Conservation (phyloP, 35 echinoderm and acorn worm species). For the Chiridota heheva region DNA sequence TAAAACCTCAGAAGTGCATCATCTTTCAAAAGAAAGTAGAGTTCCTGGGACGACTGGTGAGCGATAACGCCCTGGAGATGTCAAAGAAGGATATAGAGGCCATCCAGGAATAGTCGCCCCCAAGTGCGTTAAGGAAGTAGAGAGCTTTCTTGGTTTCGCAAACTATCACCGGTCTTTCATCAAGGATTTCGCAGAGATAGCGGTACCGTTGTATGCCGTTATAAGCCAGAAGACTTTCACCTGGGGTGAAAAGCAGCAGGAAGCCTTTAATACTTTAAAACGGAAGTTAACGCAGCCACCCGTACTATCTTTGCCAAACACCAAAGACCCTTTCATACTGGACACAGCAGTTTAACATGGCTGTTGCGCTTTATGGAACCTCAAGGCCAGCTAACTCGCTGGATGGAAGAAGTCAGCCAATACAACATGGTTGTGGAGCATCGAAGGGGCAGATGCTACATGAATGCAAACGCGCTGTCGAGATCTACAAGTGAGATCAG, state of each 20-base stretch:
- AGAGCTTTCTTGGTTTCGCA: conserved; percentile 42
- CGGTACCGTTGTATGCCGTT: conserved; percentile 30
- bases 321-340: conserved; percentile 32
- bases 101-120: conserved; percentile 29
- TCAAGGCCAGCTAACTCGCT: conserved; percentile 20
- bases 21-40: conserved; percentile 12
- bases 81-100: conserved; percentile 9
- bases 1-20: conserved; percentile 30
- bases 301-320: conserved; percentile 39
- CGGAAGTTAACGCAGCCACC: conserved; percentile 3
- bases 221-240: conserved; percentile 25
- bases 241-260: conserved; percentile 22
- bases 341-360: conserved; percentile 47
- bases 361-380: no score
- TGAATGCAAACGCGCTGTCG: not conserved
- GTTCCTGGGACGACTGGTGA: conserved; percentile 18
- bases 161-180: conserved; percentile 55
- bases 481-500: no score
- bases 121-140: not conserved
- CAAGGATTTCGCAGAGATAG: conserved; percentile 33
- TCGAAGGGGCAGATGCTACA: no score
- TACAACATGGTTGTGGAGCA: conserved; percentile 24
- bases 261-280: conserved; percentile 31
- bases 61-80: conserved; percentile 2
- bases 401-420: conserved; percentile 46